A percentile compares a stretch with the other conserved stretches of the same genome.
Conservation (phyloP, 2,113 vertebrate species). For the Geothlypis trichas region DNA sequence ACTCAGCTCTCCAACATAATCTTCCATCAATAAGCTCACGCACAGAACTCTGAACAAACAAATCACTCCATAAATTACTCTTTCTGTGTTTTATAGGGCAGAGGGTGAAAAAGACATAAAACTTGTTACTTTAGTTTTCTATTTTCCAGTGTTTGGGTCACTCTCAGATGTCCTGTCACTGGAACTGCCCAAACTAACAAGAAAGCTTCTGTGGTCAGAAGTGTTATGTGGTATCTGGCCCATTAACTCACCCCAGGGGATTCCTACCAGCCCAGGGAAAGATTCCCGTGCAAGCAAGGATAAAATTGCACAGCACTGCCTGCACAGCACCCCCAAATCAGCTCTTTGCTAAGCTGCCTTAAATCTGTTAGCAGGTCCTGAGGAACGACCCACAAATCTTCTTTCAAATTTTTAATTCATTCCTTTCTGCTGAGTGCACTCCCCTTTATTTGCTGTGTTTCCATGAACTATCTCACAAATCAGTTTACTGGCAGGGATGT, state of each 20-base stretch:
- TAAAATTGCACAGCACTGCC: neutral
- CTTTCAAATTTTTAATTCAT: conserved; percentile 35
- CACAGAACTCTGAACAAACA: neutral
- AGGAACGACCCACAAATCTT: conserved; percentile 40
- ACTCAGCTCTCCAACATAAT: neutral
- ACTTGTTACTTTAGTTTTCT: neutral
- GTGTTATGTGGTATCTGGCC: neutral
- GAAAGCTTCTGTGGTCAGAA: neutral
- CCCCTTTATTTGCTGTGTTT: conserved; percentile 48
- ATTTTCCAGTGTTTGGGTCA: neutral
- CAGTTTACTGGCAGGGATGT: conserved; percentile 46
- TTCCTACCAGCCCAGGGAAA: neutral
- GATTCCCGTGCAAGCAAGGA: neutral
- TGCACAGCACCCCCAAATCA: neutral
- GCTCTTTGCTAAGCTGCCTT: neutral
- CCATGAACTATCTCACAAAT: conserved; percentile 57
- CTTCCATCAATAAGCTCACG: neutral
- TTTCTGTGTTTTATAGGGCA: neutral
- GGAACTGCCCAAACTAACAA: neutral
- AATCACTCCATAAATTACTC: neutral
- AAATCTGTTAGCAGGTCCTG: conserved; percentile 3
- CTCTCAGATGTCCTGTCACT: neutral
- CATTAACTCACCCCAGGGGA: neutral
- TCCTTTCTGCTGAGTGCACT: conserved; percentile 54
- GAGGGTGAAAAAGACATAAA: neutral